These are phyloP conservation scores for Lasiurus borealis DNA, from an alignment of 2,113 vertebrate genomes.

Conservation along the genomic window DNA sequence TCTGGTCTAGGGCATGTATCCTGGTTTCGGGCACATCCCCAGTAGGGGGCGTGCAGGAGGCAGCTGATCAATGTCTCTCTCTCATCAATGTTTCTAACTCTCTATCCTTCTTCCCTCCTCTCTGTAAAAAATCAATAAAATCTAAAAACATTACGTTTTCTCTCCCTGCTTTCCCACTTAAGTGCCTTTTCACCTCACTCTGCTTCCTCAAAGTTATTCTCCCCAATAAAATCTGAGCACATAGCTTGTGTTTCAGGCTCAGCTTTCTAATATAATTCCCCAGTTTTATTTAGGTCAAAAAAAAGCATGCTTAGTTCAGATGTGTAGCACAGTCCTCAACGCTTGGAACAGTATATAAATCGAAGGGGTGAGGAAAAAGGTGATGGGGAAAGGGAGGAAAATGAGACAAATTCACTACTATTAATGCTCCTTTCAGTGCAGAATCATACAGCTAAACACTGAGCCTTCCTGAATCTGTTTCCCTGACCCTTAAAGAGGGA, in stretches of 20 bases:
- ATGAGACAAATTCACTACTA: neutral
- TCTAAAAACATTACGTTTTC: too few relatives aligned
- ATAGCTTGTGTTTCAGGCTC: slow-evolving; percentile 1
- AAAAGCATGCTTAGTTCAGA: neutral
- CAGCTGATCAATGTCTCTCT: too few relatives aligned
- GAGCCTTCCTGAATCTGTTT: neutral
- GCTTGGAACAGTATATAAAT: slow-evolving; percentile 6
- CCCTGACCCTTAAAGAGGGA: neutral
- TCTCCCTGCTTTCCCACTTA: neutral
- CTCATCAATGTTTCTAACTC: too few relatives aligned
- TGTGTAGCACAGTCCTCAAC: neutral
- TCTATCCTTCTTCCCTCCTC: too few relatives aligned
- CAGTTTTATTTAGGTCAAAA: slow-evolving; percentile 2
- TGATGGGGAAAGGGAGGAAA: neutral
- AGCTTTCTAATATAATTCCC: slow-evolving; percentile 29
- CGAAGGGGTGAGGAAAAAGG: too few relatives aligned
- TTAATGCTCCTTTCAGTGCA: neutral
- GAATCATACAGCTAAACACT: neutral
- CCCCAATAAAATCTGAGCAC: neutral
- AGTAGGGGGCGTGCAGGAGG: too few relatives aligned
- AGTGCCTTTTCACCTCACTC: slow-evolving; percentile 45
- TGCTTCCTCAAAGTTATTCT: slow-evolving; percentile 18
- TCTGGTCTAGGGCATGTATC: too few relatives aligned
- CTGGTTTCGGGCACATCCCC: too few relatives aligned
- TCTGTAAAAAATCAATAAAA: too few relatives aligned